Percentiles rank a stretch among this genome's conserved stretches.
phyloP scores from a whole-genome alignment of 2,797 vertebrate genomes.

The Podarcis siculus region DNA sequence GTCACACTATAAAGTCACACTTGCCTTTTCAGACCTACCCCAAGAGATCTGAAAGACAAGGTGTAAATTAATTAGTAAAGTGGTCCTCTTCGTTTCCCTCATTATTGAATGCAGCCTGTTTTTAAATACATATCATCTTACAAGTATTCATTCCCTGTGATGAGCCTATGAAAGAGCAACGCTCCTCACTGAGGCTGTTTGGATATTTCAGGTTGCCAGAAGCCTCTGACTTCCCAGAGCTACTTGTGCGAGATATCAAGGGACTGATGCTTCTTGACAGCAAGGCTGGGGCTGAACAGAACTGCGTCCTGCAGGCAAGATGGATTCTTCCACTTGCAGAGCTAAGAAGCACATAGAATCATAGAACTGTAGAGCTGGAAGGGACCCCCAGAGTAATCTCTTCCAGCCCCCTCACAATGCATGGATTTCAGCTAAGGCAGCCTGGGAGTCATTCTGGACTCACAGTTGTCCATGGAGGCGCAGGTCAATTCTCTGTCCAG shows the following conservation, averaged over 20 bases:
- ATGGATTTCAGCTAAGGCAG: no score
- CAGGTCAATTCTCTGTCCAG: no score
- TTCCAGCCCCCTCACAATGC: no score
- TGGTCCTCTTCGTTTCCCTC: neutral
- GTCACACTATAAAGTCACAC: neutral
- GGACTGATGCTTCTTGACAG: neutral
- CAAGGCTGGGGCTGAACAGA: neutral
- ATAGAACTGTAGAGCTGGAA: no score
- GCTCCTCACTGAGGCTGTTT: neutral
- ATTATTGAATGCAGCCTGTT: neutral
- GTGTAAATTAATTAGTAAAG: neutral
- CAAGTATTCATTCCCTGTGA: neutral
- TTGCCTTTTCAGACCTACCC: neutral
- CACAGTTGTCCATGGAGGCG: no score
- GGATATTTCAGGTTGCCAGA: neutral
- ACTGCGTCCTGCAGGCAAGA: neutral
- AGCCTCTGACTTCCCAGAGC: neutral
- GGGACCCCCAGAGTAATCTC: no score
- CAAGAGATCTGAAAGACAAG: neutral
- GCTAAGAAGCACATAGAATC: no score
- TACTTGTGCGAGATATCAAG: neutral
- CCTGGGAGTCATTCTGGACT: no score
- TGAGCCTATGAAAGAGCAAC: neutral
- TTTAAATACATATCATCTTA: neutral
- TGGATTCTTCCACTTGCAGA: neutral